Conservation (phyloP, 2,888 invertebrate species). For the Mimumesa dahlbomi region DNA sequence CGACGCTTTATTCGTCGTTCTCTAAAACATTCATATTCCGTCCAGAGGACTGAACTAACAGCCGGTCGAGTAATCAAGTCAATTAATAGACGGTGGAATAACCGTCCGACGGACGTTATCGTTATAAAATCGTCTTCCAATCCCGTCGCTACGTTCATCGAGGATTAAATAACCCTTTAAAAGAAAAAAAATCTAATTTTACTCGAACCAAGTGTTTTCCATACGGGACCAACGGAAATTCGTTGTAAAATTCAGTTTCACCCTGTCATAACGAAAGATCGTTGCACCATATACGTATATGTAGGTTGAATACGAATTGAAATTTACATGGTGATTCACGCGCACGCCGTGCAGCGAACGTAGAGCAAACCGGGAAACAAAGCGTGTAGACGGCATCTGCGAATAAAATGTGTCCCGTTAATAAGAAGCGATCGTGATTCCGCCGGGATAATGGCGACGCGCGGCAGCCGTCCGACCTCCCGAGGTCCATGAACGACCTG, state of each 20-base stretch:
- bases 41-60: conserved; percentile 22
- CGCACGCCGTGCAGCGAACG: background rate
- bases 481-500: conserved; percentile 35
- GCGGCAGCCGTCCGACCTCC: conserved; percentile 31
- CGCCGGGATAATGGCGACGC: conserved; percentile 24
- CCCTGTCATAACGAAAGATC: no score
- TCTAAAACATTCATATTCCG: conserved; percentile 52
- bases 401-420: conserved; percentile 25
- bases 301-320: no score
- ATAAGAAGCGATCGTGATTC: conserved; percentile 40
- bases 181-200: no score
- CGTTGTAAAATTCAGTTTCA: no score
- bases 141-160: background rate
- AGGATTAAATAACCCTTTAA: no score
- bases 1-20: conserved; percentile 37
- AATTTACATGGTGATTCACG: no score
- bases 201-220: no score
- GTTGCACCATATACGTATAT: no score
- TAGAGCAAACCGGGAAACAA: background rate
- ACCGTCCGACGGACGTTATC: conserved; percentile 8
- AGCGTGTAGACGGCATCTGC: background rate
- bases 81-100: conserved; percentile 64
- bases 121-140: background rate
- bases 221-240: no score
- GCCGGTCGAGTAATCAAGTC: conserved; percentile 54